Base-by-base conservation (phyloP, 1,140 invertebrate genomes). In the Panagrolaimus sp. region DNA sequence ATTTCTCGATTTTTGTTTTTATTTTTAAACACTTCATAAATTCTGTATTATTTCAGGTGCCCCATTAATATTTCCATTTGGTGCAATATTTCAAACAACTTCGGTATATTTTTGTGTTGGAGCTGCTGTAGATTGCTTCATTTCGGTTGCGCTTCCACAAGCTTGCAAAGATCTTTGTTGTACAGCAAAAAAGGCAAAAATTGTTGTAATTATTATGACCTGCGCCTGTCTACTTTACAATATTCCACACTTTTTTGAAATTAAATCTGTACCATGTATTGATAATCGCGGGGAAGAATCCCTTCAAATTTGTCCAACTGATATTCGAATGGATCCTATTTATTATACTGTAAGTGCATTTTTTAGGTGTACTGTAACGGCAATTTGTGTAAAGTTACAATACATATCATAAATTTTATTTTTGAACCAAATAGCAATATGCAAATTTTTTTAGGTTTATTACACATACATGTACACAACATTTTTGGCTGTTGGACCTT, bases 101-200 rank as follows among this genome's bases (percentile, higher is more conserved):
- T 83, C 82, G 0, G 80, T 82, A 10, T 82, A 82, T 63, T 82
- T 82, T 72, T 83, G 82, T 64, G 76, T 82, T 1, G 82, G 72
- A 15, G 80, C 82, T 9, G 80, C 79, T n/a, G 73, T 82, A 1
- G 80, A 82, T 65, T 77, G 81, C 32, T 82, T 83, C 67, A 82
- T 83, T 64, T 55, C 45, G n/a, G 78, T 82, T 5, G 79, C 77
- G 3, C 69, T 82, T 17, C 76, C 76, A 8, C 69, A 67, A 24
- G 63, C 73, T 43, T 74, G 79, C 38, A 73, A 68, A 48, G 66
- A 75, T 43, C 64, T 76, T 21, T 83, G 72, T 69, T 82, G 80
- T 47, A 82, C 78, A 15, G 73, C 81, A 24, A 74, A 74, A 73
- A 68, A 71, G 24, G 80, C 80, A 28, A 76, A 76, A 65, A 71